Conservation (phyloP, 2,797 vertebrate genomes). For the Mareca penelope region DNA sequence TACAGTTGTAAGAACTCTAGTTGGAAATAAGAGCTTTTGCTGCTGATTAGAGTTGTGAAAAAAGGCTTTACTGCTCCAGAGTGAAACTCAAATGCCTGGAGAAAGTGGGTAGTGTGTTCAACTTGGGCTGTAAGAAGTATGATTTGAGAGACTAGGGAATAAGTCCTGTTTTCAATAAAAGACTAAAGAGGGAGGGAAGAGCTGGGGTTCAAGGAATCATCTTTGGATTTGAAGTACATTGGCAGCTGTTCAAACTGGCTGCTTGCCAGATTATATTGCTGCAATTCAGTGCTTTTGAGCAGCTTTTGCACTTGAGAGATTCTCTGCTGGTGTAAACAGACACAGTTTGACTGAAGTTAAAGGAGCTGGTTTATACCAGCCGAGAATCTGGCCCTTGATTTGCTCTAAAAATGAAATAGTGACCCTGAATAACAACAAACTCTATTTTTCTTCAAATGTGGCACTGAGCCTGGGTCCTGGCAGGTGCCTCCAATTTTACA, state of each 20-base stretch:
- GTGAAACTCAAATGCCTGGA: slow-evolving; percentile 38
- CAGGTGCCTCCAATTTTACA: neutral
- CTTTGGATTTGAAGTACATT: slow-evolving; percentile 31
- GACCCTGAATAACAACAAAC: neutral
- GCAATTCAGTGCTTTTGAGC: slow-evolving; percentile 67
- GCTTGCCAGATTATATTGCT: slow-evolving; percentile 66
- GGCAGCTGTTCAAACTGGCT: slow-evolving; percentile 54
- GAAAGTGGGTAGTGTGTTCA: neutral
- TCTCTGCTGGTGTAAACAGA: slow-evolving; percentile 13
- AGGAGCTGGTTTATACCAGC: neutral
- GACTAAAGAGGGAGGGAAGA: slow-evolving; percentile 41
- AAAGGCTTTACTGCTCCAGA: neutral
- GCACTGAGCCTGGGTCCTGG: neutral
- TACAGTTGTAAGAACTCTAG: neutral
- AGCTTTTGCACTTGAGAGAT: slow-evolving; percentile 59
- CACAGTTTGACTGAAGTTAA: neutral
- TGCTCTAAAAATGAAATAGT: slow-evolving; percentile 1
- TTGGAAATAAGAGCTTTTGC: neutral
- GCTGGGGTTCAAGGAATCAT: slow-evolving; percentile 38
- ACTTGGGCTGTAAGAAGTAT: neutral
- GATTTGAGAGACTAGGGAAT: slow-evolving; percentile 49
- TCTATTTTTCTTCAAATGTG: neutral
- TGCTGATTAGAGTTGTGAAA: neutral
- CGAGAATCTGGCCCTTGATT: neutral
- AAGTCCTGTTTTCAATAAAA: slow-evolving; percentile 62